A percentile compares a stretch with the other conserved stretches of the same genome.
Evolutionary conservation across 2,113 vertebrate genomes (phyloP).

Genomic region (Numida meleagris): DNA sequence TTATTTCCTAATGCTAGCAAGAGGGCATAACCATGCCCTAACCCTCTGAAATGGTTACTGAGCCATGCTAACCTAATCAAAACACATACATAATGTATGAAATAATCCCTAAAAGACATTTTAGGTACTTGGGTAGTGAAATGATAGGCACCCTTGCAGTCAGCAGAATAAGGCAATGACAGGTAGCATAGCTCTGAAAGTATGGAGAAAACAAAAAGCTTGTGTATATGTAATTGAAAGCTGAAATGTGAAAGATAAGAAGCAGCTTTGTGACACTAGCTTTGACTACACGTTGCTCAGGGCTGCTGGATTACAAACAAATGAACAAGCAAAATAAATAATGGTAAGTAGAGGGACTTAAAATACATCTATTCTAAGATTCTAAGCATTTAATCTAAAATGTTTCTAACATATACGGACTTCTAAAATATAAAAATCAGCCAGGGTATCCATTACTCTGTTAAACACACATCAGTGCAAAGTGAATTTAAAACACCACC

Average conservation of each 20-base stretch:
- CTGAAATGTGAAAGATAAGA: constrained; percentile 5
- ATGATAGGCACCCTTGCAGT: constrained; percentile 48
- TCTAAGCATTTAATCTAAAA: constrained; percentile 6
- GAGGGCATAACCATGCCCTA: constrained; percentile 53
- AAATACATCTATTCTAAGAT: neutral
- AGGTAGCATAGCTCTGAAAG: neutral
- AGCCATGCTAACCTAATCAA: constrained; percentile 63
- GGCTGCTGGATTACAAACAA: constrained; percentile 10
- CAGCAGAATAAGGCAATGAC: neutral
- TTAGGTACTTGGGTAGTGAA: constrained; percentile 58
- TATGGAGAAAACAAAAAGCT: constrained; percentile 5
- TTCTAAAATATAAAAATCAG: neutral
- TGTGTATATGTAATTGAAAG: neutral
- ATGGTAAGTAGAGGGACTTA: constrained; percentile 11
- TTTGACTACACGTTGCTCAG: neutral
- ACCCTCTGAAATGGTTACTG: constrained; percentile 41
- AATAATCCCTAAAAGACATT: constrained; percentile 68
- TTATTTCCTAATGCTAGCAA: constrained; percentile 53
- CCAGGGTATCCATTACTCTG: neutral
- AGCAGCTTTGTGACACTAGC: neutral
- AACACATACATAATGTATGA: constrained; percentile 71
- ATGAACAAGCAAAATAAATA: neutral
- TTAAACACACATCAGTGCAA: neutral
- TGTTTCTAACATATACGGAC: neutral
- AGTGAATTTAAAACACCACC: neutral